A percentile compares a stretch with the other conserved stretches of the same genome.
phyloP scores from a whole-genome alignment of 2,113 vertebrate species.

The Scortum barcoo region DNA sequence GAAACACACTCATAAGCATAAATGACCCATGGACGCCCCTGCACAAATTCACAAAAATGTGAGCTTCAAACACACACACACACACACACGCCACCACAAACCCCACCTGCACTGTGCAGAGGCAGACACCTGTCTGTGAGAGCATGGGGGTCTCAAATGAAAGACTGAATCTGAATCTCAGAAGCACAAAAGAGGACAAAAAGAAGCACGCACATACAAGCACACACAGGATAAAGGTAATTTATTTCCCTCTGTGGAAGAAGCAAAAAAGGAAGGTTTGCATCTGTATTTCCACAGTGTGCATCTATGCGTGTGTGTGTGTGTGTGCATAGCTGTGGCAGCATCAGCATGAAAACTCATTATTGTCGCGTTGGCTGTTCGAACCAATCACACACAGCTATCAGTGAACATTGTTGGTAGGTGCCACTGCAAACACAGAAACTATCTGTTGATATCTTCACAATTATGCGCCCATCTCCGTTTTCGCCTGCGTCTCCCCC shows the following conservation, averaged over 20 bases:
- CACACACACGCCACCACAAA: constrained; percentile 45
- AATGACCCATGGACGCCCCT: constrained; percentile 63
- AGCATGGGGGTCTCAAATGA: constrained; percentile 78
- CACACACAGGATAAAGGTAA: constrained; percentile 78
- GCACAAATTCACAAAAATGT: constrained; percentile 41
- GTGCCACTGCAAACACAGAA: constrained; percentile 70
- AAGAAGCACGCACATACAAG: constrained; percentile 53
- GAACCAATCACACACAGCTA: constrained; percentile 70
- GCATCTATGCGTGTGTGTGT: constrained; percentile 4
- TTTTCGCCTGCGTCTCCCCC: constrained; percentile 18
- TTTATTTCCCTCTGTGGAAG: constrained; percentile 78
- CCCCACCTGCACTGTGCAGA: constrained; percentile 71
- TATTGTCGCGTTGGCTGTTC: constrained; percentile 71
- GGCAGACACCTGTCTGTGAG: constrained; percentile 80
- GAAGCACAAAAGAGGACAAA: constrained; percentile 76
- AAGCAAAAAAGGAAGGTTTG: constrained; percentile 71
- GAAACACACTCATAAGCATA: constrained; percentile 69
- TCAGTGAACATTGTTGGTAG: constrained; percentile 57
- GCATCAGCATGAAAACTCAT: constrained; percentile 80
- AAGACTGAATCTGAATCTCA: constrained; percentile 77
- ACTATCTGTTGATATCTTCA: constrained; percentile 82
- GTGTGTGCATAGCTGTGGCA: constrained; percentile 22
- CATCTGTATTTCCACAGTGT: constrained; percentile 60
- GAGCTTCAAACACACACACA: constrained; percentile 63
- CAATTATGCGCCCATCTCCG: constrained; percentile 77